phyloP scores from a whole-genome alignment of 2,113 vertebrate genomes.

The Panurus biarmicus region DNA sequence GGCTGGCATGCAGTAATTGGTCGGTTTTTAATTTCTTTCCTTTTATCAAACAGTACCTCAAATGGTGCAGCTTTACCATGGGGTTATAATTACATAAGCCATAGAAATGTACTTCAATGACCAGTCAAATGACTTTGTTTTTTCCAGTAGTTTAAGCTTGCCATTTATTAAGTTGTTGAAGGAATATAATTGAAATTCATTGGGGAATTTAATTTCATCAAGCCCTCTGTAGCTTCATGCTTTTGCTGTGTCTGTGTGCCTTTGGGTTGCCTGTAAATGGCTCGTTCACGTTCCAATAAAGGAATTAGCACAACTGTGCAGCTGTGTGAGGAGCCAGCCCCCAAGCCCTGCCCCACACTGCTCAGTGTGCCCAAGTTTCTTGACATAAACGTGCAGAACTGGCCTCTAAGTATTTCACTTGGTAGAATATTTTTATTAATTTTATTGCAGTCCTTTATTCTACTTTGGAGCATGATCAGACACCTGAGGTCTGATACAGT shows the following conservation, averaged over 20 bases:
- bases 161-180: constrained; percentile 4
- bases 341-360: not conserved
- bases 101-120: not conserved
- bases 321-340: not conserved
- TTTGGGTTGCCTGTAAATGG: not conserved
- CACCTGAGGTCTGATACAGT: not conserved
- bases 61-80: not conserved
- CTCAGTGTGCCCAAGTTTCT: not conserved
- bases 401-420: not conserved
- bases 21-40: not conserved
- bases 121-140: constrained; percentile 24
- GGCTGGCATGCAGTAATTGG: not conserved
- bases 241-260: not conserved
- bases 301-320: not conserved
- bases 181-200: constrained; percentile 28
- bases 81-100: not conserved
- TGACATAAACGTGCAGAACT: not conserved
- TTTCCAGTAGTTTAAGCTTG: not conserved
- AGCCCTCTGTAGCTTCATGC: not conserved
- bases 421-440: not conserved
- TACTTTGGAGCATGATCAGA: not conserved
- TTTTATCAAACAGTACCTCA: not conserved
- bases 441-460: not conserved
- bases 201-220: constrained; percentile 27
- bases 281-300: not conserved